These are phyloP conservation scores for Butorides virescens DNA, from an alignment of 2,113 vertebrate genomes.

Conservation along the genomic window DNA sequence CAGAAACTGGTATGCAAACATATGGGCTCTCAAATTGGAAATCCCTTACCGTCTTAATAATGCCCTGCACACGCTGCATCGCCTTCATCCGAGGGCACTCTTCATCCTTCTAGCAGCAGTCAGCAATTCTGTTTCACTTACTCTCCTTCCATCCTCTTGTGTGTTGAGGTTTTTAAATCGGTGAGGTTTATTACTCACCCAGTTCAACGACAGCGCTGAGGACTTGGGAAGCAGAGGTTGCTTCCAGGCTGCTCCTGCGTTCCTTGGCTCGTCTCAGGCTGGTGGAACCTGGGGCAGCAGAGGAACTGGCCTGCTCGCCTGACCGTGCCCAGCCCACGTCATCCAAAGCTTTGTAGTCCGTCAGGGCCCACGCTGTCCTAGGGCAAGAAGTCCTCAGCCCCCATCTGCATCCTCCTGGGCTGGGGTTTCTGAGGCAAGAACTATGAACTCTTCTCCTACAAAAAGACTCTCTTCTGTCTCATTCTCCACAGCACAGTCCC, in stretches of 20 bases:
- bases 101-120: neutral
- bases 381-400: neutral
- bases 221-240: neutral
- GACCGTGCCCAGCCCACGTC: rapidly evolving
- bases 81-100: neutral
- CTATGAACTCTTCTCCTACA: neutral
- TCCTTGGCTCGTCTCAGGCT: neutral
- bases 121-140: neutral
- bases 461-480: neutral
- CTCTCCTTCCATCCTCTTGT: neutral
- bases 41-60: slow-evolving; percentile 29
- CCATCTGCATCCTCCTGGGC: neutral
- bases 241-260: neutral
- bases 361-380: neutral
- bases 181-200: neutral
- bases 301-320: neutral
- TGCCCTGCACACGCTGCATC: neutral
- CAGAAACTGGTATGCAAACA: neutral
- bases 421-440: neutral
- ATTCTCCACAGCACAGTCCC: neutral
- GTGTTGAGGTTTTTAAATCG: neutral
- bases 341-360: neutral
- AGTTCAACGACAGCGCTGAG: neutral
- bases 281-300: neutral
- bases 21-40: slow-evolving; percentile 16